Percentiles rank a stretch among this genome's conserved stretches.
These are phyloP conservation scores for Apostichopus japonicus DNA, from an alignment of 35 echinoderm and acorn worm species.

Conservation along the genomic window DNA sequence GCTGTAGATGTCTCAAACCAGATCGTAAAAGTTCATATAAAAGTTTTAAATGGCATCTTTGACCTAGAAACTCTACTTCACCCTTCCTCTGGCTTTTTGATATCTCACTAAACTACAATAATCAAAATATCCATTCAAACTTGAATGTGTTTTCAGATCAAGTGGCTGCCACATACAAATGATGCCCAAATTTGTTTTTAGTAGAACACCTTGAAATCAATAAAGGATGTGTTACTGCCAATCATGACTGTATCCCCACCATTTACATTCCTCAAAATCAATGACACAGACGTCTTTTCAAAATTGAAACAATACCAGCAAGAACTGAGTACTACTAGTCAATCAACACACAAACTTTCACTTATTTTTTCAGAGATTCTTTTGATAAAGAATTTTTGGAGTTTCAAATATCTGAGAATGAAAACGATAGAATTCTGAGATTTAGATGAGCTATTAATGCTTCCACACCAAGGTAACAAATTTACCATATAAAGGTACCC, in stretches of 20 bases:
- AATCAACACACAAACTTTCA: background rate
- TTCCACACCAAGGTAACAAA: no score
- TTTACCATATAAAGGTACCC: no score
- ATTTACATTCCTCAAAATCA: conserved; percentile 2
- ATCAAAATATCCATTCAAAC: conserved; percentile 16
- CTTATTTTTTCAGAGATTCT: background rate
- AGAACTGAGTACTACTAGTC: no score
- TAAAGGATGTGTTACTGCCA: conserved; percentile 34
- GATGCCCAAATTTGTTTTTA: conserved; percentile 32
- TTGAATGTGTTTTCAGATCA: conserved; percentile 4
- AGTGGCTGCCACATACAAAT: background rate
- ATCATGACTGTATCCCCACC: background rate
- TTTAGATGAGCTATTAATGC: no score
- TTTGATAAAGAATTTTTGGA: no score
- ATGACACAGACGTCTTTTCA: background rate
- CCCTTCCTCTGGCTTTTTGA: background rate
- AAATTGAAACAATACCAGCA: no score
- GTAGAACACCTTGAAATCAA: conserved; percentile 30
- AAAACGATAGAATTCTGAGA: no score
- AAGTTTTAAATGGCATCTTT: conserved; percentile 23
- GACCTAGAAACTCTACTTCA: conserved; percentile 29
- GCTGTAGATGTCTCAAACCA: background rate
- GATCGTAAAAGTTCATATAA: conserved; percentile 22
- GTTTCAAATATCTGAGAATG: no score
- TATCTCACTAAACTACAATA: background rate